Conservation (phyloP, 2,888 invertebrate genomes). For the Drosophila koepferae region DNA sequence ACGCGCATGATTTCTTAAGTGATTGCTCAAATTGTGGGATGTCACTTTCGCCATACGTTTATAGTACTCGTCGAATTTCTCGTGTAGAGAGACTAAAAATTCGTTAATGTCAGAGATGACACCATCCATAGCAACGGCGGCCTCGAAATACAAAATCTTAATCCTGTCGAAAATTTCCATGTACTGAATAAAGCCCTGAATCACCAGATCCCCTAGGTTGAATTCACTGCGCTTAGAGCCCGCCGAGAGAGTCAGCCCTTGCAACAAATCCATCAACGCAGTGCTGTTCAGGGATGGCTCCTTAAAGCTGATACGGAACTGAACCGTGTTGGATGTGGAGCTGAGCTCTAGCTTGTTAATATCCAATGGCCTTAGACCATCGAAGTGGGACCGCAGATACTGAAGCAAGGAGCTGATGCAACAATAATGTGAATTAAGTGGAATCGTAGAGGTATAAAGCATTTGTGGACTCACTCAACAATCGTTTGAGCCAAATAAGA, state of each 20-base stretch:
- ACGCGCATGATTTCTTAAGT: too few species aligned
- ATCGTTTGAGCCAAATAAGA: slow-evolving; percentile 64
- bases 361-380: slow-evolving; percentile 77
- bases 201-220: slow-evolving; percentile 72
- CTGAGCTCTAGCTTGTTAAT: slow-evolving; percentile 77
- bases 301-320: slow-evolving; percentile 71
- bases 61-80: too few species aligned
- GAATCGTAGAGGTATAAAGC: neutral
- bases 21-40: too few species aligned
- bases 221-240: slow-evolving; percentile 71
- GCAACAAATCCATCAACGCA: slow-evolving; percentile 67
- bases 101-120: slow-evolving; percentile 67
- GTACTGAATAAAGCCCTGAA: slow-evolving; percentile 81
- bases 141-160: slow-evolving; percentile 79
- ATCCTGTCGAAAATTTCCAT: slow-evolving; percentile 80
- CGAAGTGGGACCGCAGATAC: slow-evolving; percentile 78
- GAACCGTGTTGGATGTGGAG: slow-evolving; percentile 75
- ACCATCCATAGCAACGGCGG: slow-evolving; percentile 67
- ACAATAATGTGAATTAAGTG: too few species aligned
- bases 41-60: too few species aligned
- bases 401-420: slow-evolving; percentile 59
- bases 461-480: slow-evolving; percentile 70
- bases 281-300: slow-evolving; percentile 57
- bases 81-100: too few species aligned
- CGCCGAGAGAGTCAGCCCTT: slow-evolving; percentile 68